These are phyloP conservation scores for Nettapus auritus DNA, from an alignment of 2,113 vertebrate genomes.

Conservation along the genomic window DNA sequence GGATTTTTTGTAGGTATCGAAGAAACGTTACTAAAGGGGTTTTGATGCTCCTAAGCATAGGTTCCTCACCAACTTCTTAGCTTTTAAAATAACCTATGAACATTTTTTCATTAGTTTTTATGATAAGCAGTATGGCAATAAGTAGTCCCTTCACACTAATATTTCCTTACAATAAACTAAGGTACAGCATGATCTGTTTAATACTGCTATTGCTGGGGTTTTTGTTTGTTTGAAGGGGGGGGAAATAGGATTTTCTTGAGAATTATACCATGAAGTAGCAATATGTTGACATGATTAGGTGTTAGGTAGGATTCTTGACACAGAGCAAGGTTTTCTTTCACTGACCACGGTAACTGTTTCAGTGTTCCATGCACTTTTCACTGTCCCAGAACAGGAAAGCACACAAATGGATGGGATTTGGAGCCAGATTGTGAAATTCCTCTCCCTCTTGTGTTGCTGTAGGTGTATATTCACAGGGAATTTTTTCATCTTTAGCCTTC, in stretches of 20 bases:
- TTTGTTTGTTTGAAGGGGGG: neutral
- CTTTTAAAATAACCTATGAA: neutral
- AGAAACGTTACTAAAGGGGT: neutral
- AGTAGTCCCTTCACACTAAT: neutral
- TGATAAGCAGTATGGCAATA: neutral
- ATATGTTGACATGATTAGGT: neutral
- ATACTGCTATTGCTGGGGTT: neutral
- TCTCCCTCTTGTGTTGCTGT: neutral
- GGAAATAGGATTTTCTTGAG: neutral
- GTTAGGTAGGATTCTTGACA: neutral
- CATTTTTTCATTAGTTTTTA: neutral
- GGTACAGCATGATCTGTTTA: neutral
- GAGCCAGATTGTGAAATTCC: neutral
- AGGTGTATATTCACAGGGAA: neutral
- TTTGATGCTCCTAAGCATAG: neutral
- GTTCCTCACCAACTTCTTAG: neutral
- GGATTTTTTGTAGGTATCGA: neutral
- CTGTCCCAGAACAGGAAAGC: neutral
- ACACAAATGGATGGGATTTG: neutral
- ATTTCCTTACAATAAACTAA: neutral
- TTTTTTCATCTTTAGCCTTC: neutral
- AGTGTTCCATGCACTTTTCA: neutral
- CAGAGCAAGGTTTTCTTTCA: neutral
- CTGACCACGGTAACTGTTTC: neutral
- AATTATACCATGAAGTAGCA: neutral